These are phyloP conservation scores for Babylonia areolata DNA, from an alignment of 1,140 invertebrate genomes.

Conservation along the genomic window DNA sequence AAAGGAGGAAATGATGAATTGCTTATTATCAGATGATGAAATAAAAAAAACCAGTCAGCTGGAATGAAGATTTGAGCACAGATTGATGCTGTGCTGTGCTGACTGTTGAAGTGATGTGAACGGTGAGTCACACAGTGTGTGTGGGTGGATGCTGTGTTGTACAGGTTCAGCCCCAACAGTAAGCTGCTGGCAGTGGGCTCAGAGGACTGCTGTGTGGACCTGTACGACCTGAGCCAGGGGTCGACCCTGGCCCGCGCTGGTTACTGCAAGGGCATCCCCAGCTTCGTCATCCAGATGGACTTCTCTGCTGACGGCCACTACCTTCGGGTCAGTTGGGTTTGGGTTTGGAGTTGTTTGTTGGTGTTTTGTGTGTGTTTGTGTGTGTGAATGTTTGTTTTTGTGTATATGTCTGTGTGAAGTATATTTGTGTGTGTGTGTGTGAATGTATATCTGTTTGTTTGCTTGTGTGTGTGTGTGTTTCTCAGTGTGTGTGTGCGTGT, in stretches of 20 bases:
- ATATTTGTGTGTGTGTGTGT: background rate
- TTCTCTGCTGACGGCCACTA: slow-evolving; percentile 74
- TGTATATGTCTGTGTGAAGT: background rate
- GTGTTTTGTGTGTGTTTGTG: background rate
- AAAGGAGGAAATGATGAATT: too few species aligned
- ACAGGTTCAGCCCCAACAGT: slow-evolving; percentile 73
- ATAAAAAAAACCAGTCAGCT: too few species aligned
- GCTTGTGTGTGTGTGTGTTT: background rate
- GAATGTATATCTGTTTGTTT: background rate
- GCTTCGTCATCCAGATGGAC: slow-evolving; percentile 75
- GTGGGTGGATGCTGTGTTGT: too few species aligned
- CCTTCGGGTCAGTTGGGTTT: slow-evolving; percentile 65
- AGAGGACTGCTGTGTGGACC: slow-evolving; percentile 74
- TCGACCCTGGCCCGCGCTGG: slow-evolving; percentile 65
- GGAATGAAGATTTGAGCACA: too few species aligned
- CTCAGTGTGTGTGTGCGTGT: background rate
- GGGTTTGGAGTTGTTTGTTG: background rate
- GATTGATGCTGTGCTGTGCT: too few species aligned
- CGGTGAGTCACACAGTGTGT: too few species aligned
- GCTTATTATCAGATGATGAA: too few species aligned
- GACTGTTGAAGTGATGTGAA: too few species aligned
- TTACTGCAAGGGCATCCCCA: slow-evolving; percentile 74
- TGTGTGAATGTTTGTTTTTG: background rate
- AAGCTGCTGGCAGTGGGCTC: slow-evolving; percentile 73
- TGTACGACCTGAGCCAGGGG: slow-evolving; percentile 72